Percentiles rank a stretch among this genome's conserved stretches.
These are phyloP conservation scores for Neomonachus schauinslandi DNA, from an alignment of 2,113 vertebrate species.

Conservation along the genomic window DNA sequence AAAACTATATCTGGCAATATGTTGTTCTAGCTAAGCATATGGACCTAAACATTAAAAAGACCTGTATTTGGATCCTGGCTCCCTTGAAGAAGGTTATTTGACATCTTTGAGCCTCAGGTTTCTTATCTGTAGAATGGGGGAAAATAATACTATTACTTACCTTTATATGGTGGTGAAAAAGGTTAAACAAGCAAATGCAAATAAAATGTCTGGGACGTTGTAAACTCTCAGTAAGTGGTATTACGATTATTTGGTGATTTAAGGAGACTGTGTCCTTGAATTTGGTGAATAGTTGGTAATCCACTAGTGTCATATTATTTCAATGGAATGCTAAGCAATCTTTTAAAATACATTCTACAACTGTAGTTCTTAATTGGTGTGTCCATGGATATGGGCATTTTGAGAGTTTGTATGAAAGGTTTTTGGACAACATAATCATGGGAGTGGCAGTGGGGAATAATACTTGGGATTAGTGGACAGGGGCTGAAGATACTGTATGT, in stretches of 20 bases:
- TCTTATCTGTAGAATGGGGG: constrained; percentile 3
- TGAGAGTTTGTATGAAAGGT: neutral
- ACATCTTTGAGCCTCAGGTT: neutral
- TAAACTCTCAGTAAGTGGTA: neutral
- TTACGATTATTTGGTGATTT: constrained; percentile 23
- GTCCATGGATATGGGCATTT: neutral
- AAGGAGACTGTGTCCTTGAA: constrained; percentile 33
- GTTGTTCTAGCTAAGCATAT: neutral
- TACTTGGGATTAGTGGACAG: neutral
- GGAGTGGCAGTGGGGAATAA: neutral
- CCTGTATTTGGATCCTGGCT: neutral
- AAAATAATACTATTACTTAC: neutral
- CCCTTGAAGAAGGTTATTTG: constrained; percentile 9
- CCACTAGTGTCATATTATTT: neutral
- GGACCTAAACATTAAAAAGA: constrained; percentile 23
- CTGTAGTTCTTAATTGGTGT: neutral
- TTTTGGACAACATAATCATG: neutral
- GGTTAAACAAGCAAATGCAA: neutral
- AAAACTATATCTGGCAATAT: neutral
- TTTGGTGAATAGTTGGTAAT: constrained; percentile 14
- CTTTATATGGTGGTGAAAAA: neutral
- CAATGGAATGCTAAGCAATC: neutral
- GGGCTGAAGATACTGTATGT: neutral
- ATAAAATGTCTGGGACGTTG: constrained; percentile 2
- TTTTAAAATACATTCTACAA: constrained; percentile 51